Percentiles rank a stretch among this genome's conserved stretches.
phyloP scores from a whole-genome alignment of 2,888 invertebrate species.

The Auanema sp. region DNA sequence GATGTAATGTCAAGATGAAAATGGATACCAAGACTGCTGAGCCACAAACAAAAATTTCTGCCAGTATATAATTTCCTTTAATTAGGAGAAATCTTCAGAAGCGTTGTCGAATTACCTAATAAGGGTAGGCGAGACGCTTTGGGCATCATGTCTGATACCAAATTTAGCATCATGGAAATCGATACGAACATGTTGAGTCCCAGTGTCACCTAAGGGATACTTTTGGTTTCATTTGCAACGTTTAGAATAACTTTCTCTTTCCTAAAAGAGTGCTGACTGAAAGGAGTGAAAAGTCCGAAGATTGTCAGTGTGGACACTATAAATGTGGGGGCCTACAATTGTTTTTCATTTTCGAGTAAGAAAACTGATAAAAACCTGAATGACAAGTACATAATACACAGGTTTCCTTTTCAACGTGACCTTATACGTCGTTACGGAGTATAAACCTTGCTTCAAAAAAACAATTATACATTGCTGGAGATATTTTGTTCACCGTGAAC shows the following conservation, averaged over 20 bases:
- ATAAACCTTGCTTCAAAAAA: background rate
- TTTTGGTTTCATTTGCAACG: constrained; percentile 1
- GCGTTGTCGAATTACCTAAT: constrained; percentile 27
- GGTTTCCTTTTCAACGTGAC: constrained; percentile 17
- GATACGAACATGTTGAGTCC: constrained; percentile 47
- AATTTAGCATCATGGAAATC: constrained; percentile 47
- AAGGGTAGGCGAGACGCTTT: constrained; percentile 45
- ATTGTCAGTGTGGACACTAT: constrained; percentile 44
- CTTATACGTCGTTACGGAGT: constrained; percentile 13
- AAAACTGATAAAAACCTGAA: constrained; percentile 6
- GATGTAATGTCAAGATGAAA: constrained; percentile 13
- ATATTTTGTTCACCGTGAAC: background rate
- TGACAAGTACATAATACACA: constrained; percentile 26
- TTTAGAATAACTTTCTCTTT: constrained; percentile 32
- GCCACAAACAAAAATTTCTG: constrained; percentile 23
- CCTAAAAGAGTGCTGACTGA: constrained; percentile 32
- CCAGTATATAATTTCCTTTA: constrained; percentile 24
- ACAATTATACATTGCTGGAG: background rate
- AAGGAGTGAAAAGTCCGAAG: constrained; percentile 49
- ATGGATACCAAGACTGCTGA: constrained; percentile 16
- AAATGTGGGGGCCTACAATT: constrained; percentile 39
- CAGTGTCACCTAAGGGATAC: constrained; percentile 24
- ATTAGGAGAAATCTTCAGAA: background rate
- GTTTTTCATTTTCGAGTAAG: background rate
- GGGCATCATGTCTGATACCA: constrained; percentile 51